Evolutionary conservation across 2,797 vertebrate species (phyloP).

Genomic region (Tragopan temminckii): DNA sequence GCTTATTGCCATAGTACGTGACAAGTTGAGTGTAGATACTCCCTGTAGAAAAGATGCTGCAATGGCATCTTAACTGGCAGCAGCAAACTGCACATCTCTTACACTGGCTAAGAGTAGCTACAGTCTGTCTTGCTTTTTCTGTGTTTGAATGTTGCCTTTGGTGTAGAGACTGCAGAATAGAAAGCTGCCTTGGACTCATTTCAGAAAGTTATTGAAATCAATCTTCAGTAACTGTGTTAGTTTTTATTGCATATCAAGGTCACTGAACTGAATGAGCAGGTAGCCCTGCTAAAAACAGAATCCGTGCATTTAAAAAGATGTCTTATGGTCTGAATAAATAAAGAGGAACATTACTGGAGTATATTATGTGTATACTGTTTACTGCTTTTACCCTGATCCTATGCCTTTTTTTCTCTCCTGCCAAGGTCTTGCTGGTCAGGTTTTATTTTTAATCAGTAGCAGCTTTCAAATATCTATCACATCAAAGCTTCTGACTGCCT

Average conservation of each 20-base stretch:
- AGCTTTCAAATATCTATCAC: background rate
- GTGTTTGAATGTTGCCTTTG: background rate
- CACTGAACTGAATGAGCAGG: background rate
- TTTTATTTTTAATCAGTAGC: background rate
- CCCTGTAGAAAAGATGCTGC: background rate
- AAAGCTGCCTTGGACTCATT: background rate
- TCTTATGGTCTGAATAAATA: conserved; percentile 6
- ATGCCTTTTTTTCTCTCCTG: background rate
- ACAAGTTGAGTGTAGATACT: background rate
- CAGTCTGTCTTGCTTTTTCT: background rate
- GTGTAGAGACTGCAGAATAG: conserved; percentile 17
- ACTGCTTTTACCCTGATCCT: background rate
- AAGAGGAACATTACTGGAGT: background rate
- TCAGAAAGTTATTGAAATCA: conserved; percentile 31
- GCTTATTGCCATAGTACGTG: fast-evolving
- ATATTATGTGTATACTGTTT: background rate
- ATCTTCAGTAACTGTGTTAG: background rate
- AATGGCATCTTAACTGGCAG: background rate
- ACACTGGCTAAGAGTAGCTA: background rate
- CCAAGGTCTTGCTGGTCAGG: background rate
- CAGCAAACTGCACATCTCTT: background rate
- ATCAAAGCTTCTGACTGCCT: background rate
- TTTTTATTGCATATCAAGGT: conserved; percentile 20
- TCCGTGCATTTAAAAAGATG: background rate
- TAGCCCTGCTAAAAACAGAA: background rate